Conservation (phyloP, 2,888 invertebrate species). For the Ophion obscuratus region DNA sequence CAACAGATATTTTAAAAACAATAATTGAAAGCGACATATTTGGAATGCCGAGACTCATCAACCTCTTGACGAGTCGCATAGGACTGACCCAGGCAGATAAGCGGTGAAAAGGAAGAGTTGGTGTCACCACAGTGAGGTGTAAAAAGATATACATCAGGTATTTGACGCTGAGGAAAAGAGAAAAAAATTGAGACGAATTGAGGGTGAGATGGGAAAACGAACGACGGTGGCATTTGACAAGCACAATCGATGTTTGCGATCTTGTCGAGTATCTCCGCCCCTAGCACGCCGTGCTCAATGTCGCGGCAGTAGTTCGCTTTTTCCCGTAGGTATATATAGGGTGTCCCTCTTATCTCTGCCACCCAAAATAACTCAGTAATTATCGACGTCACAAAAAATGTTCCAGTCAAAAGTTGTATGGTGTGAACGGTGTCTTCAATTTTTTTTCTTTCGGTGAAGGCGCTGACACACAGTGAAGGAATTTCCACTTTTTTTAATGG, state of each 20-base stretch:
- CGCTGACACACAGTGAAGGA: too few species aligned
- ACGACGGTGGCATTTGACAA: slow-evolving; percentile 45
- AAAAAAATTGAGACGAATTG: slow-evolving; percentile 26
- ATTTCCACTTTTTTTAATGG: too few species aligned
- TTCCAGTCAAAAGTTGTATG: too few species aligned
- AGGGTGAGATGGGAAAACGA: slow-evolving; percentile 33
- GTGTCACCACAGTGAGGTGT: neutral
- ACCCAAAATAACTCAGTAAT: too few species aligned
- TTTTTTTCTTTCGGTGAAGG: too few species aligned
- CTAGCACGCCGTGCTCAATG: neutral
- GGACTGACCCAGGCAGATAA: neutral
- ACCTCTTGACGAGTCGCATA: neutral
- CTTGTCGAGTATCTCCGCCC: slow-evolving; percentile 36
- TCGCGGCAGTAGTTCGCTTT: neutral
- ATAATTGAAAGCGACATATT: neutral
- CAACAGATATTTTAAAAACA: neutral
- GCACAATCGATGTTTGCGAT: slow-evolving; percentile 51
- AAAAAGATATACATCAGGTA: slow-evolving; percentile 22
- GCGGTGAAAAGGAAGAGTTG: neutral
- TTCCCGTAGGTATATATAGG: neutral
- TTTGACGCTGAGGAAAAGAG: slow-evolving; percentile 11
- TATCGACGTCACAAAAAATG: too few species aligned
- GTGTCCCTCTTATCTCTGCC: too few species aligned
- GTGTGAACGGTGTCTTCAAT: too few species aligned
- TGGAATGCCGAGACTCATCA: neutral